These are phyloP conservation scores for Myocastor coypus DNA, from an alignment of 2,113 vertebrate genomes.

Conservation along the genomic window DNA sequence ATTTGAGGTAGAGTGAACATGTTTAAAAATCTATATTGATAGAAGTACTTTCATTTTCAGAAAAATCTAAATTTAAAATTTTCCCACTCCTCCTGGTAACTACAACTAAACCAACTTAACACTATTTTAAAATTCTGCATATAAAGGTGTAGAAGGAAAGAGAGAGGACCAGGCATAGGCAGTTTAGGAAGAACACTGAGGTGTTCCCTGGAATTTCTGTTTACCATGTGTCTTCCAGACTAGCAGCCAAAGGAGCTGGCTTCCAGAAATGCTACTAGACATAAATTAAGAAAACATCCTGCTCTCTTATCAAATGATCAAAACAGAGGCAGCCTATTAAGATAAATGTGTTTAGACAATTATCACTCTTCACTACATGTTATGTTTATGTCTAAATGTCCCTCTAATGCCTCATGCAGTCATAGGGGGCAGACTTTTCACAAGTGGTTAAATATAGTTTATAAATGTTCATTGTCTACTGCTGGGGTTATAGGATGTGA, in stretches of 20 bases:
- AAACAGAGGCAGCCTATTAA: background rate
- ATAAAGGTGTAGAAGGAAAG: background rate
- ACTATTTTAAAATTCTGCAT: background rate
- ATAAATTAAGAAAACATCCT: background rate
- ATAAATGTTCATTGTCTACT: no score
- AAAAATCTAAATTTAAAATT: background rate
- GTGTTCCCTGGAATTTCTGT: background rate
- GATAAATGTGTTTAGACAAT: background rate
- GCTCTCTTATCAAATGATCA: background rate
- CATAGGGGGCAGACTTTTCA: no score
- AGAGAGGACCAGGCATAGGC: background rate
- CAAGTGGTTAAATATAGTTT: no score
- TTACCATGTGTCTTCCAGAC: background rate
- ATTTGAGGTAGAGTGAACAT: conserved; percentile 72
- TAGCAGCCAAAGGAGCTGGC: background rate
- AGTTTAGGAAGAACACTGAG: background rate
- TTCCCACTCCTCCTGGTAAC: background rate
- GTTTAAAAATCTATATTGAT: conserved; percentile 72
- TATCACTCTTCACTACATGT: background rate
- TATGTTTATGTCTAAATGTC: no score
- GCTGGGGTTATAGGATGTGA: no score
- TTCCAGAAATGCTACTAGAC: background rate
- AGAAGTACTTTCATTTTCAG: background rate
- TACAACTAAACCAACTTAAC: background rate
- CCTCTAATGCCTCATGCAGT: no score